Conservation (phyloP, 2,888 invertebrate species). For the Hartigia nigra region DNA sequence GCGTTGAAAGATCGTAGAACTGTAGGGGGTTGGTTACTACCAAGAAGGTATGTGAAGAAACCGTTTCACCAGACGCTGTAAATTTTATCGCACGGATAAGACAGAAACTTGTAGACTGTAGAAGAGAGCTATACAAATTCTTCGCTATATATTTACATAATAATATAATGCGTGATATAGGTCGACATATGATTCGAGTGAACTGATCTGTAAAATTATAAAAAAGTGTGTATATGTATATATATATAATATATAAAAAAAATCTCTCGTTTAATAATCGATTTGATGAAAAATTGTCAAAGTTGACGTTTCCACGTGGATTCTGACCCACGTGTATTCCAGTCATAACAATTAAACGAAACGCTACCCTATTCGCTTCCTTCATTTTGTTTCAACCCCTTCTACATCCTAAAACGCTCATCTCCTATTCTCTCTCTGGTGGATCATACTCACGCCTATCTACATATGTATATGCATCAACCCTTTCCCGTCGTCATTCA, state of each 20-base stretch:
- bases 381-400: not conserved
- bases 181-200: not conserved
- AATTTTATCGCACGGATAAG: conserved; percentile 58
- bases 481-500: not conserved
- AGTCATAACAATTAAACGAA: not conserved
- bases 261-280: not conserved
- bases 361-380: not conserved
- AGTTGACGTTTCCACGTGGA: not conserved
- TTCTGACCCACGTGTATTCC: not conserved
- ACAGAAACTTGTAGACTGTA: conserved; percentile 51
- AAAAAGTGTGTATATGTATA: too few relatives aligned
- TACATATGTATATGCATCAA: not conserved
- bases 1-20: not conserved
- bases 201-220: not conserved
- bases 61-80: conserved; percentile 50
- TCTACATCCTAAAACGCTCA: not conserved
- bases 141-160: conserved; percentile 57
- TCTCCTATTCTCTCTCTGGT: not conserved
- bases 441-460: not conserved
- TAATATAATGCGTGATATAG: conserved; percentile 39
- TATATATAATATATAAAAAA: not conserved
- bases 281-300: not conserved
- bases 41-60: not conserved
- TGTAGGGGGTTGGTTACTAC: not conserved
- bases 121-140: conserved; percentile 54